Base-by-base conservation (phyloP, 2,113 vertebrate species). In the Protomyctophum bolini region DNA sequence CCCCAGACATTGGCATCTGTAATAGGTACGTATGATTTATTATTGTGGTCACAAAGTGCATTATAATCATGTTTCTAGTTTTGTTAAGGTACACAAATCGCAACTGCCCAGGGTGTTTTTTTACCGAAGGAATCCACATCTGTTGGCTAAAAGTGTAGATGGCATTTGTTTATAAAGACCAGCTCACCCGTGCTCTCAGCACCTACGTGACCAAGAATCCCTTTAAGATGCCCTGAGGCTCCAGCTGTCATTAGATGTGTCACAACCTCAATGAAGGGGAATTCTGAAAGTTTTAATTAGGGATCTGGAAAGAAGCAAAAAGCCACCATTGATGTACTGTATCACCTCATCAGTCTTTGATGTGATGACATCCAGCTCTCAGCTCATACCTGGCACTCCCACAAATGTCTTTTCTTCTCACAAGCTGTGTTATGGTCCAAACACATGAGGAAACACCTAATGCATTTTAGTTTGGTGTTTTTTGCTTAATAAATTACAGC, bases 361-460 rank as follows among this genome's bases (percentile, higher is more conserved):
- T 84, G 82, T 76, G 63, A 63, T 68, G 82, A 84, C 77, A 80
- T 41, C 50, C 28, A 8, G 56, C 73, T 68, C 76, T 77, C 72
- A 83, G 66, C 74, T 79, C 67, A 56, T 69, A 66, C 69, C 52
- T 61, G 48, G 45, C 72, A 66, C 78, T 57, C 73, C 2, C 73
- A 79, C 62, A 67, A 63, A 54, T 79, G 78, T 66, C 71, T 66
- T 79, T 77, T 63, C 68, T 80, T 76, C 78, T 76, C 60, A 59
- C 72, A 80, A 81, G 77, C 82, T 83, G 79, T 91, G 89, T 88
- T 90, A 80, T 84, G 83, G 74, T 76, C 75, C 70, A 87, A 91
- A 91, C 86, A 91, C 76, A 81, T 51, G 72, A 80, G 72, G 41
- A 70, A 83, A 83, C 52, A 71, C 21, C 29, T 58, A 62, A 83